A percentile compares a stretch with the other conserved stretches of the same genome.
Conservation (phyloP, 2,797 vertebrate species). For the Pelobates cultripes region DNA sequence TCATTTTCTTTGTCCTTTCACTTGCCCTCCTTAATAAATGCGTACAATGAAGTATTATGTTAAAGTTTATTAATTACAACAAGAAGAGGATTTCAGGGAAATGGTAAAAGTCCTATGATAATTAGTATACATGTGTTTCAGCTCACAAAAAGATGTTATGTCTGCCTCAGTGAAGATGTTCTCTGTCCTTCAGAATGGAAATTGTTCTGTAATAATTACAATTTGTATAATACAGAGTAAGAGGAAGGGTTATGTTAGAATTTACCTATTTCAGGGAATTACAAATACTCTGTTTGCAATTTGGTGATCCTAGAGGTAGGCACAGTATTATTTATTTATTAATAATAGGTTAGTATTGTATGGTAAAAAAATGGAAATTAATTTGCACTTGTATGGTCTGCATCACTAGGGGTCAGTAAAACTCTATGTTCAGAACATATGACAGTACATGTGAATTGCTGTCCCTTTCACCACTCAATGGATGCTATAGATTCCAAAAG, state of each 20-base stretch:
- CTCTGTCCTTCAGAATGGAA: background rate
- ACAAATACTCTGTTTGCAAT: background rate
- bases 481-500: too few relatives aligned
- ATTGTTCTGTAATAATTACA: background rate
- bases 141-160: background rate
- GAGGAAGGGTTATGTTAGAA: background rate
- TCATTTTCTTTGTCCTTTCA: background rate
- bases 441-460: background rate
- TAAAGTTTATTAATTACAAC: slow-evolving; percentile 17
- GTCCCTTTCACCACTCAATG: too few relatives aligned
- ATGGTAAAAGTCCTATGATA: background rate
- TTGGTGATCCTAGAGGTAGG: background rate
- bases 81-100: slow-evolving; percentile 13
- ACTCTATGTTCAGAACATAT: slow-evolving; percentile 52
- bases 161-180: background rate
- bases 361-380: slow-evolving; percentile 6
- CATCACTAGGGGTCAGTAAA: slow-evolving; percentile 67
- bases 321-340: slow-evolving; percentile 13
- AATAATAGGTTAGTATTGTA: background rate
- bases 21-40: background rate
- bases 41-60: background rate
- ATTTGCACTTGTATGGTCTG: background rate
- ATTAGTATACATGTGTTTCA: slow-evolving; percentile 17
- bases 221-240: background rate
- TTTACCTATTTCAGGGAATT: background rate